Evolutionary conservation across 1,140 invertebrate species (phyloP).

Genomic region (Orchesella cincta): DNA sequence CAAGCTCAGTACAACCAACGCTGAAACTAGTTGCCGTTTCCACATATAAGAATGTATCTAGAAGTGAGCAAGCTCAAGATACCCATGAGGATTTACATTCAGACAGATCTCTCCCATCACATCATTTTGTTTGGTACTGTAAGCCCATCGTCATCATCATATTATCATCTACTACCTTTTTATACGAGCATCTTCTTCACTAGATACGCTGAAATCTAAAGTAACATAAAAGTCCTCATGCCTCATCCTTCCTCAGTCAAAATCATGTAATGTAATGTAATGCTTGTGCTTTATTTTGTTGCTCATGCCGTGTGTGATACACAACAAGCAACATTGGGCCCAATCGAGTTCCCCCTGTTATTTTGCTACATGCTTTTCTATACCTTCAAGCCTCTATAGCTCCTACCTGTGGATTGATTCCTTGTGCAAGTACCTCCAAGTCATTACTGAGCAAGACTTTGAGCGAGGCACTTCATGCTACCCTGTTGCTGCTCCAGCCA

Average conservation of each 20-base stretch:
- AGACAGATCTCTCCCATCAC: no score
- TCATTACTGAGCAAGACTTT: conserved; percentile 24
- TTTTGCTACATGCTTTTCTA: not conserved
- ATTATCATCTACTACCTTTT: conserved; percentile 13
- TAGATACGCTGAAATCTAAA: not conserved
- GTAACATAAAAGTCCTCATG: not conserved
- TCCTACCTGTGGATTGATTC: conserved; percentile 21
- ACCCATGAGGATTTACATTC: no score
- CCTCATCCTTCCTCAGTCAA: conserved; percentile 13
- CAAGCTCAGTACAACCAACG: no score
- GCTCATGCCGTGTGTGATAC: not conserved
- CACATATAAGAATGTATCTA: no score
- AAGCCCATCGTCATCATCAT: no score
- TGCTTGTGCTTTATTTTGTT: not conserved
- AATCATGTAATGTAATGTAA: conserved; percentile 7
- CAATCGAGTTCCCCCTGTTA: conserved; percentile 24
- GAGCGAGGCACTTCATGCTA: conserved; percentile 24
- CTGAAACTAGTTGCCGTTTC: no score
- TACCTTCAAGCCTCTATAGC: not conserved
- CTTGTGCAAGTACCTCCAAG: conserved; percentile 14
- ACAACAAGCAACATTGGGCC: not conserved
- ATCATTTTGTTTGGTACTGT: no score
- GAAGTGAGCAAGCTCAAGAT: no score
- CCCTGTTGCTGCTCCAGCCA: conserved; percentile 7
- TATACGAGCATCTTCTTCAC: not conserved